Conservation (phyloP, 2,888 invertebrate genomes). For the Teleiodes luculella region DNA sequence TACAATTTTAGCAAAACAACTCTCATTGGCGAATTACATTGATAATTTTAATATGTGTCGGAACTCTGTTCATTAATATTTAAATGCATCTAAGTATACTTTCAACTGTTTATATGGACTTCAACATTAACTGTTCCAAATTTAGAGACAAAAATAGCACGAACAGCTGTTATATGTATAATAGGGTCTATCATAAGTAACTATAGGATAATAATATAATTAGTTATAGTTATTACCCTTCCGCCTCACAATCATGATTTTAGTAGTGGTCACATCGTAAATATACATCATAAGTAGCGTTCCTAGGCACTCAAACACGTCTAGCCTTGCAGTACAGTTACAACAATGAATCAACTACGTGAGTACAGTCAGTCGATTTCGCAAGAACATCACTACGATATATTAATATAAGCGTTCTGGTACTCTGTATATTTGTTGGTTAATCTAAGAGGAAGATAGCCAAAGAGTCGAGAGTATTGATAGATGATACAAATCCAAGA, state of each 20-base stretch:
- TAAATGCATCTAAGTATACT: conserved; percentile 58
- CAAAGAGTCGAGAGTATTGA: conserved; percentile 4
- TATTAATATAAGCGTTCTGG: conserved; percentile 30
- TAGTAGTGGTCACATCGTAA: conserved; percentile 66
- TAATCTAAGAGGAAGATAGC: conserved; percentile 10
- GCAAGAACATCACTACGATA: conserved; percentile 47
- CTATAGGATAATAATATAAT: conserved; percentile 55
- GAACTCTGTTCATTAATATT: conserved; percentile 42
- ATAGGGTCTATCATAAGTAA: conserved; percentile 51
- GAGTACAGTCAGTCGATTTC: conserved; percentile 51
- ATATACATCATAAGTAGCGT: conserved; percentile 74
- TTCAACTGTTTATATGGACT: conserved; percentile 55
- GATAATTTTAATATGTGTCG: conserved; percentile 30
- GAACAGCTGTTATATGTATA: conserved; percentile 57
- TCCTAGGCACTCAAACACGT: conserved; percentile 72
- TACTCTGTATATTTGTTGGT: conserved; percentile 31
- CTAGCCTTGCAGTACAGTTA: conserved; percentile 58
- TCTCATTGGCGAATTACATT: conserved; percentile 38
- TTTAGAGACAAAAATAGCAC: conserved; percentile 62
- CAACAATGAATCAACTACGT: conserved; percentile 39
- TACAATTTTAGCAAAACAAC: conserved; percentile 58
- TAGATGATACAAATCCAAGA: not conserved
- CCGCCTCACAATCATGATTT: conserved; percentile 73
- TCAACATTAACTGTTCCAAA: conserved; percentile 53
- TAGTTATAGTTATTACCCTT: conserved; percentile 65